Base-by-base conservation (phyloP, 1,140 invertebrate genomes). In the Trichogramma pretiosum region DNA sequence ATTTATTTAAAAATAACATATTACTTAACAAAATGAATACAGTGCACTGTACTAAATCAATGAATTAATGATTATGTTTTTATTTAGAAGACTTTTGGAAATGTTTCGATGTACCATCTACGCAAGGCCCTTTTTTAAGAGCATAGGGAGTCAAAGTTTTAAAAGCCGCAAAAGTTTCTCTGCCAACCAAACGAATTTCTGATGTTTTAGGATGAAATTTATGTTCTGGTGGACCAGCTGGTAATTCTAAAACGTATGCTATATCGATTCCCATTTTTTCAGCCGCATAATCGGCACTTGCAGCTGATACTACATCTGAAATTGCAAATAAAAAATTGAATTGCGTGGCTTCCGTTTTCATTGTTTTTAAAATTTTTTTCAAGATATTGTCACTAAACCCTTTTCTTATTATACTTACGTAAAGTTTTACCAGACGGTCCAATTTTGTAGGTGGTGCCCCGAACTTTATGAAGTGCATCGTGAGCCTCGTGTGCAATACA, bases 161-260 rank as follows among this genome's bases (percentile, higher is more conserved):
- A n/a, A 90, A 71, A 5, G 77, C 81, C 52, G 77, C 74, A 67
- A 84, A 89, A 1, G 86, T 89, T 68, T 93, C 89, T 53, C 72
- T 64, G 4, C 80, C 84, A 46, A 84, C 81, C 17, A 83, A 77
- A 30, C 79, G 64, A 46, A 93, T 85, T 55, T 81, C 77, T 9
- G 69, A 60, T 3, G 78, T 69, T 2, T 85, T 81, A 10, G 87
- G 75, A 45, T 82, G 62, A 60, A 92, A 93, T 28, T 87, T 88
- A 33, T 83, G 81, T 10, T 78, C 80, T n/a, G n/a, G n/a, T n/a
- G n/a, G n/a, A 44, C 75, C 78, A 45, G 82, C 83, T 4, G 86
- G 75, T 52, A 92, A 68, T 61, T 92, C 86, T 14, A 90, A 72
- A 3, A 85, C 82, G 59, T 84, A 93, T 1, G 83, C 74, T 48